Evolutionary conservation across 2,888 invertebrate genomes (phyloP).

Genomic region (Junonia oenone): DNA sequence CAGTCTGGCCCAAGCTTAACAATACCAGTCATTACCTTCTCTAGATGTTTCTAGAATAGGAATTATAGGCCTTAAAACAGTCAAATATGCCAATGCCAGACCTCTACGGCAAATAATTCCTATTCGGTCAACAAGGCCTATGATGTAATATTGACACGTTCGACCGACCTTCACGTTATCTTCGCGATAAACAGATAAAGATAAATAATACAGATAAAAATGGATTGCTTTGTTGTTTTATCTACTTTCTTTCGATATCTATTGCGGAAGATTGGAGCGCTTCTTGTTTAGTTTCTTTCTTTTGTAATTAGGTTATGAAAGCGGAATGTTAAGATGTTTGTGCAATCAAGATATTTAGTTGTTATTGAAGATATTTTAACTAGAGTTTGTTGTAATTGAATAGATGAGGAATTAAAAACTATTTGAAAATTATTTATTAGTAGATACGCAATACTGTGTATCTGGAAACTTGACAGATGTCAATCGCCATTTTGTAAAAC

Average conservation of each 20-base stretch:
- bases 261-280: background rate
- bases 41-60: too few relatives aligned
- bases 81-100: background rate
- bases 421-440: too few relatives aligned
- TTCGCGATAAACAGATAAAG: background rate
- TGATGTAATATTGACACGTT: conserved; percentile 57
- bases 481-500: too few relatives aligned
- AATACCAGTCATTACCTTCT: too few relatives aligned
- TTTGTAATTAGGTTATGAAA: background rate
- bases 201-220: background rate
- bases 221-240: background rate
- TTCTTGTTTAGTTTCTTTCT: background rate
- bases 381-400: too few relatives aligned
- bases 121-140: conserved; percentile 38
- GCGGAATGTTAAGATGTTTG: too few relatives aligned
- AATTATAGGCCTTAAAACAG: background rate
- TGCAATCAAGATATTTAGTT: too few relatives aligned
- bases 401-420: too few relatives aligned
- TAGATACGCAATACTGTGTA: too few relatives aligned
- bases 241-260: background rate
- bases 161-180: background rate
- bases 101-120: conserved; percentile 14
- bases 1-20: too few relatives aligned
- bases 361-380: too few relatives aligned
- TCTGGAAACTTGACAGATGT: too few relatives aligned